A percentile compares a stretch with the other conserved stretches of the same genome.
Conservation (phyloP, 2,888 invertebrate genomes). For the Prenolepis imparis region DNA sequence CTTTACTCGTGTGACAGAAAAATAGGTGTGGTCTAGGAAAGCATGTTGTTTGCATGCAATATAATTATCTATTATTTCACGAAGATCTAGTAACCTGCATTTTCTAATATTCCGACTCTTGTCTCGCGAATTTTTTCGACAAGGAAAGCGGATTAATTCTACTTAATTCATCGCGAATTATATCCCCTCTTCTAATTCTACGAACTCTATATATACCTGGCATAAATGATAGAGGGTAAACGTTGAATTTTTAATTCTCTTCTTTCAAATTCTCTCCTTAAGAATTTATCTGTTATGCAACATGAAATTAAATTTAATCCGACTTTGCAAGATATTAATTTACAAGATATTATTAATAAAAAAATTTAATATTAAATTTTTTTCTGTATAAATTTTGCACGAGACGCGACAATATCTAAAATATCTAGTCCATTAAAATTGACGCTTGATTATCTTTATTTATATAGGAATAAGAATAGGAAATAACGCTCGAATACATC, state of each 20-base stretch:
- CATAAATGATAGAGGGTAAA: constrained; percentile 22
- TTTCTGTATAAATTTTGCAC: background rate
- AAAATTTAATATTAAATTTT: background rate
- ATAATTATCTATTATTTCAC: constrained; percentile 25
- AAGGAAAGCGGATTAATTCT: constrained; percentile 2
- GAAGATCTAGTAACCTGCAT: constrained; percentile 29
- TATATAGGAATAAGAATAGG: background rate
- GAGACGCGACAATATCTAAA: background rate
- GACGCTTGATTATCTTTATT: background rate
- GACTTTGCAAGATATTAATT: background rate
- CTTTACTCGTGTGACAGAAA: constrained; percentile 30
- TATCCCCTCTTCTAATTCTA: background rate
- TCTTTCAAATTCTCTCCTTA: background rate
- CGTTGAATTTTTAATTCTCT: constrained; percentile 25
- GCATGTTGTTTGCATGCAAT: background rate
- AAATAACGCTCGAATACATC: background rate
- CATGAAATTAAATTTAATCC: constrained; percentile 2
- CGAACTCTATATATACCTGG: background rate
- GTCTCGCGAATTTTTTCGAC: background rate
- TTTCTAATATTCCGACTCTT: constrained; percentile 24
- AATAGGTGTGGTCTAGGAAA: constrained; percentile 23
- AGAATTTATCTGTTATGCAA: constrained; percentile 1
- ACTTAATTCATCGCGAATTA: constrained; percentile 22
- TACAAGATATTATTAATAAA: background rate
- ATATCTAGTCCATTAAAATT: constrained; percentile 3